Evolutionary conservation across 2,888 invertebrate genomes (phyloP).

Genomic region (Mycogona germanica): DNA sequence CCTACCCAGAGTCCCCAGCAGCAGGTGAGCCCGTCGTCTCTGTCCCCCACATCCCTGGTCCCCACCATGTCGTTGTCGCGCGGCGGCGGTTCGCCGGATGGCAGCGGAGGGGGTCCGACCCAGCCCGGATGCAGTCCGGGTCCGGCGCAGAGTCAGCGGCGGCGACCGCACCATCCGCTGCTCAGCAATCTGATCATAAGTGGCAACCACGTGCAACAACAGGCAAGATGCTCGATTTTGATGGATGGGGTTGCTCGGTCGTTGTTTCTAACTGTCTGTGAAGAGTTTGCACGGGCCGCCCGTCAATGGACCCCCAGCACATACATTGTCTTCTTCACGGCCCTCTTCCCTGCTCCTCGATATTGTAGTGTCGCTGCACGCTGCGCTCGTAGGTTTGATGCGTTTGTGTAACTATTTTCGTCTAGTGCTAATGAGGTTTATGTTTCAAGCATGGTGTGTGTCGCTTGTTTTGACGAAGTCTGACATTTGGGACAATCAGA

Average conservation of each 20-base stretch:
- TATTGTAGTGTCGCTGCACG: too few species aligned
- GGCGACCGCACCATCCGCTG: conserved; percentile 24
- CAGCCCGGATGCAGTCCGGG: conserved; percentile 22
- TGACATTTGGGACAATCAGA: too few species aligned
- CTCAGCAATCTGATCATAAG: conserved; percentile 25
- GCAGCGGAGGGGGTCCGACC: conserved; percentile 28
- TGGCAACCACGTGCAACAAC: conserved; percentile 22
- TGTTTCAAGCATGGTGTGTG: too few species aligned
- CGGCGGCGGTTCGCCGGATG: conserved; percentile 3
- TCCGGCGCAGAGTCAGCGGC: conserved; percentile 26
- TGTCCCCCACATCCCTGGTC: conserved; percentile 53
- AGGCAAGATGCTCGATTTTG: conserved; percentile 14
- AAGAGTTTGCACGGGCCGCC: too few species aligned
- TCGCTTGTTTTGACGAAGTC: too few species aligned
- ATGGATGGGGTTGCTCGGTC: conserved; percentile 1
- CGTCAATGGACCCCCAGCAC: too few species aligned
- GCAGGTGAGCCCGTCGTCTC: conserved; percentile 55
- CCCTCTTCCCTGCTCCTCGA: too few species aligned
- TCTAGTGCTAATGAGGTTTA: too few species aligned
- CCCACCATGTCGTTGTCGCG: conserved; percentile 25
- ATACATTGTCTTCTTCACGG: too few species aligned
- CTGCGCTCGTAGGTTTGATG: too few species aligned
- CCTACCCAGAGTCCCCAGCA: conserved; percentile 45
- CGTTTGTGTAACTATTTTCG: too few species aligned
- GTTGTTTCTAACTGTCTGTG: too few species aligned